These are phyloP conservation scores for Drosophila tripunctata DNA, from an alignment of 2,888 invertebrate genomes.

Conservation along the genomic window DNA sequence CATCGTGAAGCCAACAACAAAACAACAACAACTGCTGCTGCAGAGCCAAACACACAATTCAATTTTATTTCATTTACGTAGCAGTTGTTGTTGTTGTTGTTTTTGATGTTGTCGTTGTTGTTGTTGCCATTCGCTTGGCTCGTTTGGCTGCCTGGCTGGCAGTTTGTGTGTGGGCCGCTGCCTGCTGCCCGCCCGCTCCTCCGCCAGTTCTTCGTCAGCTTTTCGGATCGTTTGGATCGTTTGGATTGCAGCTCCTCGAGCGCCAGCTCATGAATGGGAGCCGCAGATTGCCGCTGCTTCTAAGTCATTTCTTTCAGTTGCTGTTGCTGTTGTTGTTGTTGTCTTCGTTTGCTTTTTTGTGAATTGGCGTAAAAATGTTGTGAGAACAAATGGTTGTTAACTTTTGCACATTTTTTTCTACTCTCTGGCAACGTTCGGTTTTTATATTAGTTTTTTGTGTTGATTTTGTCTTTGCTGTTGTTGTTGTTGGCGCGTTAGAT, in stretches of 20 bases:
- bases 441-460: constrained; percentile 43
- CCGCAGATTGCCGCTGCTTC: constrained; percentile 64
- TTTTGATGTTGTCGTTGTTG: constrained; percentile 14
- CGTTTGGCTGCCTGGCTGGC: constrained; percentile 58
- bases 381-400: constrained; percentile 79
- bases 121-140: constrained; percentile 53
- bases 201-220: constrained; percentile 13
- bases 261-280: constrained; percentile 76
- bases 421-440: constrained; percentile 26
- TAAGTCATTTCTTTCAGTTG: constrained; percentile 62
- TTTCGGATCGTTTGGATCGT: constrained; percentile 45
- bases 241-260: constrained; percentile 70
- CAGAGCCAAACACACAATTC: constrained; percentile 75
- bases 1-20: constrained; percentile 65
- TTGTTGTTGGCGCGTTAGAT: constrained; percentile 54
- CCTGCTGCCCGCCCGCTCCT: constrained; percentile 24
- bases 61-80: constrained; percentile 76
- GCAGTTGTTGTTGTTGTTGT: constrained; percentile 36
- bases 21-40: constrained; percentile 53
- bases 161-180: constrained; percentile 71
- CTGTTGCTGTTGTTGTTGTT: constrained; percentile 27
- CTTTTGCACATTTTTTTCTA: constrained; percentile 70
- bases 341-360: constrained; percentile 54
- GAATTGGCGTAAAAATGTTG: constrained; percentile 80
- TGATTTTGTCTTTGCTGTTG: constrained; percentile 41